Conservation (phyloP, 1,140 invertebrate genomes). For the Tetramorium simillimum region DNA sequence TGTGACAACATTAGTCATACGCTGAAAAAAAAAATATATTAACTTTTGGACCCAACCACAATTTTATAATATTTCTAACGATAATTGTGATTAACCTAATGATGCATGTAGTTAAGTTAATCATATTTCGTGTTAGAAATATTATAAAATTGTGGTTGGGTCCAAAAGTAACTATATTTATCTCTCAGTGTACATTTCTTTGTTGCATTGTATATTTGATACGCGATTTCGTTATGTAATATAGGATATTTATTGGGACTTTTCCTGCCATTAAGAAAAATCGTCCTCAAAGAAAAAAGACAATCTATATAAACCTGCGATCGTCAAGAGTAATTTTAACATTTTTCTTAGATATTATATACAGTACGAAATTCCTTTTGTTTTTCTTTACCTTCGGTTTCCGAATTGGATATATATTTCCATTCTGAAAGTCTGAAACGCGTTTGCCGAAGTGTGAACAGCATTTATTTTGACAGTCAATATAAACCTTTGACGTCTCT, state of each 20-base stretch:
- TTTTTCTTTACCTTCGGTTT: neutral
- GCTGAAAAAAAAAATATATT: too few relatives aligned
- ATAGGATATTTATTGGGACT: neutral
- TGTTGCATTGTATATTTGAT: neutral
- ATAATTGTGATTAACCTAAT: too few relatives aligned
- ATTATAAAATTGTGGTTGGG: too few relatives aligned
- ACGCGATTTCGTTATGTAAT: neutral
- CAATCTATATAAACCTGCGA: neutral
- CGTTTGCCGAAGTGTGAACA: neutral
- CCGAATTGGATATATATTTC: neutral
- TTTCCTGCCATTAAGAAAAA: neutral
- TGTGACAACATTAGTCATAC: neutral
- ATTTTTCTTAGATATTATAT: neutral
- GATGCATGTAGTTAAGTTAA: too few relatives aligned
- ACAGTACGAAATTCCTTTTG: neutral
- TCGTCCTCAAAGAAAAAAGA: neutral
- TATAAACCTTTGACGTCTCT: too few relatives aligned
- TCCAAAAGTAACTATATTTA: too few relatives aligned
- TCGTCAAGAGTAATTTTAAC: neutral
- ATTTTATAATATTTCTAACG: too few relatives aligned
- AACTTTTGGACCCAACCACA: too few relatives aligned
- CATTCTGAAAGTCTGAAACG: neutral
- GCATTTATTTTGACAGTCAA: slow-evolving; percentile 11
- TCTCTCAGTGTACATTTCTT: neutral
- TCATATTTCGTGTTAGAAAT: too few relatives aligned